A percentile compares a stretch with the other conserved stretches of the same genome.
Evolutionary conservation across 2,797 vertebrate genomes (phyloP).

Genomic region (Setipinna tenuifilis): DNA sequence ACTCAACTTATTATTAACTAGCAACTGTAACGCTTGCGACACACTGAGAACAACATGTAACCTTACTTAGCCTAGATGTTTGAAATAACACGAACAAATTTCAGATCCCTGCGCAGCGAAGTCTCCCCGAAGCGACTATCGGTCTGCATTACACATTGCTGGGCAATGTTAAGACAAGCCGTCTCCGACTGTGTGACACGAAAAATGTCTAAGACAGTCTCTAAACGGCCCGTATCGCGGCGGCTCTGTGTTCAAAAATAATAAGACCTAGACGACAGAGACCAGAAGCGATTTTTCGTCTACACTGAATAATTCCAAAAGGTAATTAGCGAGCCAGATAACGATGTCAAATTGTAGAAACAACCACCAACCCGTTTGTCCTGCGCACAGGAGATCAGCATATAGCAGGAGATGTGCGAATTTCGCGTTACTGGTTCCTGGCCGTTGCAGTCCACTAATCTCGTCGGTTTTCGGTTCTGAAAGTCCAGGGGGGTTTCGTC

Average conservation of each 20-base stretch:
- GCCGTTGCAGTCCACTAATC: constrained; percentile 74
- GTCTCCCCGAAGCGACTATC: constrained; percentile 64
- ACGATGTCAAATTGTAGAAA: constrained; percentile 77
- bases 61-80: constrained; percentile 65
- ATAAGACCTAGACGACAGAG: constrained; percentile 61
- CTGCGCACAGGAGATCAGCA: constrained; percentile 67
- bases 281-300: constrained; percentile 60
- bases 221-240: constrained; percentile 65
- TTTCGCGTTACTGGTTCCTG: constrained; percentile 67
- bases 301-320: constrained; percentile 67
- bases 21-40: constrained; percentile 54
- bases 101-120: constrained; percentile 71
- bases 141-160: constrained; percentile 59
- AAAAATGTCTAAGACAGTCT: constrained; percentile 56
- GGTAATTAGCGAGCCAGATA: constrained; percentile 70
- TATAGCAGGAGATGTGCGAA: constrained; percentile 64
- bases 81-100: constrained; percentile 56
- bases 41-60: constrained; percentile 56
- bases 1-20: constrained; percentile 42
- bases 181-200: constrained; percentile 65
- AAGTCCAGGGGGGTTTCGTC: constrained; percentile 77
- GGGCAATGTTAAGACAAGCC: constrained; percentile 65
- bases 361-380: constrained; percentile 77
- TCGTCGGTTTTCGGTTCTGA: constrained; percentile 82
- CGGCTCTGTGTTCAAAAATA: constrained; percentile 61